Evolutionary conservation across 2,888 invertebrate genomes (phyloP).

Genomic region (Cerceris ruficornis): DNA sequence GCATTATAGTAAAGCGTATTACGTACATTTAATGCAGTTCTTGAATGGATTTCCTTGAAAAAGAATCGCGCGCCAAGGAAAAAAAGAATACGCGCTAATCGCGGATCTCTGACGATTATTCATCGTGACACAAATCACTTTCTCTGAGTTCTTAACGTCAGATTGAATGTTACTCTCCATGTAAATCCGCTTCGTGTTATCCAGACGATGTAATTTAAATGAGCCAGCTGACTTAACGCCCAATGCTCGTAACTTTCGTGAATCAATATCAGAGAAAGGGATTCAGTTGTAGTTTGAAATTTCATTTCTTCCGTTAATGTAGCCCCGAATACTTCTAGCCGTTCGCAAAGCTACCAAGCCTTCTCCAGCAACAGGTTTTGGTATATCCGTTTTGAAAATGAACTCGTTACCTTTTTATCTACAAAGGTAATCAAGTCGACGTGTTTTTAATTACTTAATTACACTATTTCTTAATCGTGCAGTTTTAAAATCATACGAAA

Average conservation of each 20-base stretch:
- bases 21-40: neutral
- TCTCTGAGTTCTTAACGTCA: constrained; percentile 40
- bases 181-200: constrained; percentile 14
- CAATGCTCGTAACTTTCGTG: constrained; percentile 33
- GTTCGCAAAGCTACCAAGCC: too few species aligned
- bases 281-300: neutral
- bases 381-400: too few species aligned
- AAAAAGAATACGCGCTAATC: neutral
- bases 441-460: too few species aligned
- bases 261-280: constrained; percentile 8
- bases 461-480: too few species aligned
- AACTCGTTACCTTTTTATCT: too few species aligned
- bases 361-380: too few species aligned
- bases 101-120: constrained; percentile 35
- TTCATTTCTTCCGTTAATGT: neutral
- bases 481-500: too few species aligned
- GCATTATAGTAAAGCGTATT: neutral
- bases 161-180: constrained; percentile 10
- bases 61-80: neutral
- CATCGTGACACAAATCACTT: constrained; percentile 45
- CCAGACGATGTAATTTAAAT: constrained; percentile 40
- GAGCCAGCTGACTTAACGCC: constrained; percentile 30
- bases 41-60: neutral
- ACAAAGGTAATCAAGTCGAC: too few species aligned
- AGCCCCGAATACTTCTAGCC: neutral